Conservation (phyloP, 2,113 vertebrate genomes). For the Actenoides lindsayi region DNA sequence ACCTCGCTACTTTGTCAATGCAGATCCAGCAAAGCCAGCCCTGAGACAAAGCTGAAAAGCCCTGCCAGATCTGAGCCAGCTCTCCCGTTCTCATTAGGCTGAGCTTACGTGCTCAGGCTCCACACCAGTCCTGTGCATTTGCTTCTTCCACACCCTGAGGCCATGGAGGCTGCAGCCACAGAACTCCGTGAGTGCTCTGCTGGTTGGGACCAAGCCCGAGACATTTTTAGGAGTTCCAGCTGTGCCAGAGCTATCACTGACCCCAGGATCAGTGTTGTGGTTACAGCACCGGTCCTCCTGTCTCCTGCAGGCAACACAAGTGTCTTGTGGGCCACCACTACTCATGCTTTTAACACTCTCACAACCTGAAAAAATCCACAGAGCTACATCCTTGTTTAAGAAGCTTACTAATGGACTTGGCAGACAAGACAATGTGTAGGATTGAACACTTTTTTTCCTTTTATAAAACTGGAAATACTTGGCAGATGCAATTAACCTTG, state of each 20-base stretch:
- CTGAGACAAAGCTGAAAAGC: background rate
- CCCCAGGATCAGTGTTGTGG: background rate
- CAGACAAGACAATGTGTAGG: background rate
- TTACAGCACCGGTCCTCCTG: background rate
- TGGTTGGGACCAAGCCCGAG: background rate
- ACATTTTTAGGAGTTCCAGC: background rate
- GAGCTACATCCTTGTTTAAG: background rate
- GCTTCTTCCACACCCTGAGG: background rate
- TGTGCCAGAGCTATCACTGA: background rate
- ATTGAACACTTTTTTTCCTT: constrained; percentile 24
- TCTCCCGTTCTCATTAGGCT: background rate
- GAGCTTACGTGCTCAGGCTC: background rate
- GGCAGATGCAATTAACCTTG: constrained; percentile 39
- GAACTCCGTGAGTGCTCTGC: background rate
- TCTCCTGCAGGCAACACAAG: background rate
- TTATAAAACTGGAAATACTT: constrained; percentile 39
- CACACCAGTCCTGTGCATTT: background rate
- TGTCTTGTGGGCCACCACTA: background rate
- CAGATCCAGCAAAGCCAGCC: background rate
- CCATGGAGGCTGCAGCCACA: background rate
- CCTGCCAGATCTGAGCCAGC: background rate
- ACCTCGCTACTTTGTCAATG: background rate
- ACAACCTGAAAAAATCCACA: background rate
- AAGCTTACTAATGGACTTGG: background rate
- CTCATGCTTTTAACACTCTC: background rate